Evolutionary conservation across 2,113 vertebrate genomes (phyloP).

Genomic region (Toxostoma redivivum): DNA sequence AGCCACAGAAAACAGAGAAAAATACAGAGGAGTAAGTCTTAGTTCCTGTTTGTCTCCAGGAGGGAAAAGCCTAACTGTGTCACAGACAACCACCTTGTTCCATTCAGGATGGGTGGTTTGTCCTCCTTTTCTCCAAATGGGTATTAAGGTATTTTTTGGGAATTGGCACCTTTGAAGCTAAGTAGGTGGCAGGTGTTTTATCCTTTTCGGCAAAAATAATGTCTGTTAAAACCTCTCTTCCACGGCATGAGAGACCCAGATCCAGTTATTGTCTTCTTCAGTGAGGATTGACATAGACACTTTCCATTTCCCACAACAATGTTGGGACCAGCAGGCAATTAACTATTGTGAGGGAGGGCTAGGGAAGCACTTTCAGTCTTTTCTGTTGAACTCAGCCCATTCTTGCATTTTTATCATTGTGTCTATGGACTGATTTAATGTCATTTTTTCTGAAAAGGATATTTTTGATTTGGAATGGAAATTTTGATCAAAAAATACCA

Average conservation of each 20-base stretch:
- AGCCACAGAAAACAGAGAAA: neutral
- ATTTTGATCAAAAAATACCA: neutral
- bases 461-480: neutral
- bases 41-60: neutral
- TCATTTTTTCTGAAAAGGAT: neutral
- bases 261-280: neutral
- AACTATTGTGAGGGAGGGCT: neutral
- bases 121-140: neutral
- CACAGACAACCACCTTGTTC: neutral
- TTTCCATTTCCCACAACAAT: neutral
- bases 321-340: neutral
- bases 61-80: neutral
- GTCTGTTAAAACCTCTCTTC: neutral
- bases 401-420: neutral
- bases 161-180: neutral
- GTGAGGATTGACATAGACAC: neutral
- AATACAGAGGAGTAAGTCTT: neutral
- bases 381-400: neutral
- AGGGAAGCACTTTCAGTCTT: neutral
- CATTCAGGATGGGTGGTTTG: neutral
- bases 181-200: neutral
- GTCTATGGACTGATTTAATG: neutral
- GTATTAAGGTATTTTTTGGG: neutral
- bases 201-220: neutral
- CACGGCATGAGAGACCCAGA: neutral